Percentiles rank a stretch among this genome's conserved stretches.
Evolutionary conservation across 2,113 vertebrate species (phyloP).

Genomic region (Pitta sordida): DNA sequence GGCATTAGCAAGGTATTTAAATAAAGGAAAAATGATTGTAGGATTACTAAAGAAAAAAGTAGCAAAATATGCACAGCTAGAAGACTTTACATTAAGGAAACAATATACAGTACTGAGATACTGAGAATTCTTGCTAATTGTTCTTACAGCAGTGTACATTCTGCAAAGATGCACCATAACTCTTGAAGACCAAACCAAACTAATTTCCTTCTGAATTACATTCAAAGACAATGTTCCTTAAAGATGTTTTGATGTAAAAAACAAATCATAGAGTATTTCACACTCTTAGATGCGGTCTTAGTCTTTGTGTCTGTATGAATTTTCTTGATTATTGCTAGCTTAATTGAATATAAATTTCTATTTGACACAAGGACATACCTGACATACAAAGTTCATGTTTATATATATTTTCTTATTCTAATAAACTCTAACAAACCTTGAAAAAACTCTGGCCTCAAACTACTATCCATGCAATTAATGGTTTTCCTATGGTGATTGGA

Average conservation of each 20-base stretch:
- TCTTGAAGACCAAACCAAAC: neutral
- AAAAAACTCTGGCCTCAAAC: conserved; percentile 30
- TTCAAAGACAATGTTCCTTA: neutral
- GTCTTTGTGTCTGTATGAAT: neutral
- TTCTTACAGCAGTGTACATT: neutral
- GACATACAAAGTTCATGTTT: neutral
- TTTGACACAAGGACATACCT: neutral
- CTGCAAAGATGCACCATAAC: neutral
- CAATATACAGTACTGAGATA: neutral
- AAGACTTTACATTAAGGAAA: neutral
- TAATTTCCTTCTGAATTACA: neutral
- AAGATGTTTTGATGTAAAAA: neutral
- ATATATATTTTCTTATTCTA: neutral
- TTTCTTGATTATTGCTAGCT: neutral
- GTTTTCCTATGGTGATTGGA: conserved; percentile 20
- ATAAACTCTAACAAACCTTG: neutral
- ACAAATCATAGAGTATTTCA: neutral
- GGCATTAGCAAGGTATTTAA: neutral
- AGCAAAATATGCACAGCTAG: neutral
- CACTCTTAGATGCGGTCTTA: neutral
- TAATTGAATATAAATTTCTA: conserved; percentile 2
- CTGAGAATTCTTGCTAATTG: neutral
- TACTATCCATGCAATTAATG: conserved; percentile 54
- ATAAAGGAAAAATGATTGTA: neutral
- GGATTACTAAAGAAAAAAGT: neutral